A percentile compares a stretch with the other conserved stretches of the same genome.
Conservation (phyloP, 2,888 invertebrate genomes). For the Cantharis rustica region DNA sequence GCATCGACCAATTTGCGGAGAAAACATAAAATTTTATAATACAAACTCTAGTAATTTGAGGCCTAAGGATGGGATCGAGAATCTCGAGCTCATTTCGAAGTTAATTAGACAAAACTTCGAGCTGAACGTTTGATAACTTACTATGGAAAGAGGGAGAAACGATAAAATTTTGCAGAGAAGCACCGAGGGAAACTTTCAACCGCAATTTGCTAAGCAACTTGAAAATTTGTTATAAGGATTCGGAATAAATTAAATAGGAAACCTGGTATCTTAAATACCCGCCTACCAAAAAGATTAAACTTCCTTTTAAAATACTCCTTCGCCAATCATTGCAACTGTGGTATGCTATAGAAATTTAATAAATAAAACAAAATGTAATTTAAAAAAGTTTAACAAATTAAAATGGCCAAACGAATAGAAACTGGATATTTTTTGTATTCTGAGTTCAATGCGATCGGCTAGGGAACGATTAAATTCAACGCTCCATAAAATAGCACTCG, state of each 20-base stretch:
- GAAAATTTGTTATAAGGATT: constrained; percentile 52
- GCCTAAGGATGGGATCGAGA: constrained; percentile 37
- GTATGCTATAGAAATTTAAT: background rate
- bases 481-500: constrained; percentile 38
- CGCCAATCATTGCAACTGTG: background rate
- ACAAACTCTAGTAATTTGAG: constrained; percentile 34
- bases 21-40: constrained; percentile 30
- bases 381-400: background rate
- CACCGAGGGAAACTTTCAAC: constrained; percentile 49
- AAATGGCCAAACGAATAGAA: background rate
- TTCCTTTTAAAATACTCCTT: constrained; percentile 7
- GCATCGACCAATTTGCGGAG: constrained; percentile 23
- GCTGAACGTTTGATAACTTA: constrained; percentile 49
- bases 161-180: constrained; percentile 47
- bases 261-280: constrained; percentile 37
- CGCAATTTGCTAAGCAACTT: constrained; percentile 51
- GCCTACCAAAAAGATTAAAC: constrained; percentile 34
- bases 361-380: background rate
- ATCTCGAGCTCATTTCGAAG: constrained; percentile 50
- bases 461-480: constrained; percentile 38
- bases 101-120: constrained; percentile 52
- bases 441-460: constrained; percentile 36
- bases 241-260: constrained; percentile 50
- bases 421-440: constrained; percentile 33
- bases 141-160: constrained; percentile 43